Base-by-base conservation (phyloP, 2,888 invertebrate genomes). In the Cylindroiulus punctatus region DNA sequence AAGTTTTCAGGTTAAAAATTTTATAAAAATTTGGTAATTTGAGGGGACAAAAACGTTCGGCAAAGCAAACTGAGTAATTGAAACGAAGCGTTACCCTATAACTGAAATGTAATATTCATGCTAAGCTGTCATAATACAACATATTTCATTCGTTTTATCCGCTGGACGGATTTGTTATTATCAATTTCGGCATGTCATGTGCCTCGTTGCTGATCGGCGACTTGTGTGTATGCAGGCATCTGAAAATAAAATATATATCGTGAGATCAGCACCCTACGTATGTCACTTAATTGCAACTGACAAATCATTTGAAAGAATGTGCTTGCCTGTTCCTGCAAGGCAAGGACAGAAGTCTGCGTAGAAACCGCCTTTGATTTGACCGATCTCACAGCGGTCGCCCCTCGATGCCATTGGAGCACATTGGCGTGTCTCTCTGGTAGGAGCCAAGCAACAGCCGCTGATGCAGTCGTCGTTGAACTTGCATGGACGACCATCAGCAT, bases 291-390 rank as follows among this genome's bases (percentile, higher is more conserved):
- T 65, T 65, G 10, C 26, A 26, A 22, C n/a, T 30, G 76, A 14
- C 22, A 30, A 1, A 14, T 76, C 12, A 30, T 17, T 0, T 0
- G 26, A 2, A 17, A 76, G 30, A 10, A 76, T 76, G 76, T 76
- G n/a, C n/a, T n/a, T 76, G 30, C 76, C 85, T 76, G 26, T 81
- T 36, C 84, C 84, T 40, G 76, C 44, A 17, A n/a, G n/a, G 26
- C 87, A 87, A 47, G 87, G 87, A 40, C 87, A 87, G n/a, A 86
- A 86, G 22, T 81, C 81, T 22, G 85, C 85, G 30, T 87, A 85
- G 14, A 19, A 85, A 22, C 87, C 87, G 19, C 87, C 87, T 85
- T 87, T 87, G 1, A 87, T 22, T 52, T 87, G 87, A 14, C 19
- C 26, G 10, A 17, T 32, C 8, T 76, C 81, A 85, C 87, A 87